phyloP scores from a whole-genome alignment of 2,888 invertebrate species.

The Ophion ellenae region DNA sequence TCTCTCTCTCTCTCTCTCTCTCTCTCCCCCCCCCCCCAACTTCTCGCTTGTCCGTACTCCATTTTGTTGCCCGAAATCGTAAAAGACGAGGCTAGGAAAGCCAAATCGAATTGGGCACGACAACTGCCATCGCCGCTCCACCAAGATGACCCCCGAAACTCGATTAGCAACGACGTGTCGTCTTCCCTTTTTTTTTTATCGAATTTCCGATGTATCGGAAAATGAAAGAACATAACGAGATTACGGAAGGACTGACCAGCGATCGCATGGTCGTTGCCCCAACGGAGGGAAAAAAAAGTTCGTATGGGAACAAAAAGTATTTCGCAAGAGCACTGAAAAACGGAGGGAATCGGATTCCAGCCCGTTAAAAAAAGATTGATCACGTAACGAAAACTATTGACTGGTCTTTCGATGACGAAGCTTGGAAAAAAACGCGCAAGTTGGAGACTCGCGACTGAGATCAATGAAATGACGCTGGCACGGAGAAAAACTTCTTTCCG shows the following conservation, averaged over 20 bases:
- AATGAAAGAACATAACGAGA: conserved; percentile 49
- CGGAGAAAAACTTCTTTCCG: too few species aligned
- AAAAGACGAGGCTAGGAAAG: conserved; percentile 25
- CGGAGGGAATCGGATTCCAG: background rate
- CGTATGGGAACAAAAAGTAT: background rate
- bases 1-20: background rate
- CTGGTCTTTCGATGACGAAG: too few species aligned
- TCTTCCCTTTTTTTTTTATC: conserved; percentile 50
- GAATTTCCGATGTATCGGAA: conserved; percentile 7
- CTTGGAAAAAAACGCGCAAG: too few species aligned
- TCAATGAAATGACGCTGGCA: too few species aligned
- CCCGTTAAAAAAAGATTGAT: too few species aligned
- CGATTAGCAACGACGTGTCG: conserved; percentile 43
- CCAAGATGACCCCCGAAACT: conserved; percentile 31
- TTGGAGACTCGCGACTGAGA: too few species aligned
- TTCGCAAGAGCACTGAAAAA: background rate
- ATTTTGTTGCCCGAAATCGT: conserved; percentile 43
- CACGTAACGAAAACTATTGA: too few species aligned
- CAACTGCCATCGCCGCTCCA: conserved; percentile 55
- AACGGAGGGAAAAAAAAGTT: conserved; percentile 6
- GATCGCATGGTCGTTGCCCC: conserved; percentile 11
- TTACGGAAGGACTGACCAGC: conserved; percentile 14
- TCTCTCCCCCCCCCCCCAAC: background rate
- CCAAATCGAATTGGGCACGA: conserved; percentile 52
- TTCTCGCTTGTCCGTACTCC: background rate